Evolutionary conservation across 2,888 invertebrate species (phyloP).

Genomic region (Digitonthophagus gazella): DNA sequence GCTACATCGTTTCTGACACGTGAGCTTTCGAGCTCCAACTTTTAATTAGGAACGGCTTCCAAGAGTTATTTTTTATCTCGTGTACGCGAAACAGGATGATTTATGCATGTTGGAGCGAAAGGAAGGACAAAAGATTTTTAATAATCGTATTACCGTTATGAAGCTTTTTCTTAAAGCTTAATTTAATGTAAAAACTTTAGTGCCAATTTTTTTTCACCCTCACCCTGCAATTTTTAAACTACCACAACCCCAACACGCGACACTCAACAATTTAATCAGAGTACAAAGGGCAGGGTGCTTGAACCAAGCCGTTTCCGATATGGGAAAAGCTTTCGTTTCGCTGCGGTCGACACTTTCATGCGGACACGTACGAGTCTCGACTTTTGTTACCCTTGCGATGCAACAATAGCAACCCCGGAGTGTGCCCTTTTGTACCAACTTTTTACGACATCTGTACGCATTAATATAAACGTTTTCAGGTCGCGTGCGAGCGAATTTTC

Average conservation of each 20-base stretch:
- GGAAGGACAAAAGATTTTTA: too few species aligned
- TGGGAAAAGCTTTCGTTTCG: not conserved
- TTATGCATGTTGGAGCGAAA: not conserved
- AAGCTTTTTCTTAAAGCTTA: not conserved
- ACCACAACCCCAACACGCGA: not conserved
- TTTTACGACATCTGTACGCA: not conserved
- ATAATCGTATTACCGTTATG: too few species aligned
- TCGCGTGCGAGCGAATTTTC: not conserved
- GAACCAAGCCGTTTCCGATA: not conserved
- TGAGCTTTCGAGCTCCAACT: conserved; percentile 10
- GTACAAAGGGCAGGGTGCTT: not conserved
- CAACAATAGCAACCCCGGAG: not conserved
- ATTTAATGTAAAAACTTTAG: not conserved
- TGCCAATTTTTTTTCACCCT: not conserved
- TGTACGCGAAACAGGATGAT: not conserved
- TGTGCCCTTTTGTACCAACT: not conserved
- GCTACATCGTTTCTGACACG: conserved; percentile 16
- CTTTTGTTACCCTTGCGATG: not conserved
- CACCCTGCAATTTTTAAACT: not conserved
- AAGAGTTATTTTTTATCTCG: conserved; percentile 2
- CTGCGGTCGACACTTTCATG: not conserved
- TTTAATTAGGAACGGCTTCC: conserved; percentile 14
- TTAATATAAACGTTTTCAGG: not conserved
- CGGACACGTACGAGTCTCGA: not conserved
- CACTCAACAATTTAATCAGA: not conserved